These are phyloP conservation scores for Urocynchramus pylzowi DNA, from an alignment of 2,113 vertebrate genomes.

Conservation along the genomic window DNA sequence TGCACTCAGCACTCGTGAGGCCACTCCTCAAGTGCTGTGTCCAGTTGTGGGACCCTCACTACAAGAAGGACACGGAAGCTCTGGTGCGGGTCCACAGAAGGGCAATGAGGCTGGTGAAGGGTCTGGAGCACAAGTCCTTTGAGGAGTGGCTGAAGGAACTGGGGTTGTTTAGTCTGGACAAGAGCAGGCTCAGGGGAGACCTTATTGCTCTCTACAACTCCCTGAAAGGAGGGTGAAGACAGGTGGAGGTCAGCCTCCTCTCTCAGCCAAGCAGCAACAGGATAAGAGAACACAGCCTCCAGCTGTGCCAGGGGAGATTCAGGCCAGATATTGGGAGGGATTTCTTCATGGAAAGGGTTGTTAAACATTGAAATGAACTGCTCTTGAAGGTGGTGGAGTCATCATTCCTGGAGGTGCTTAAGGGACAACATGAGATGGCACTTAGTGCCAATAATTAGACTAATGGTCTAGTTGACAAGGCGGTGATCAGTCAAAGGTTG, in stretches of 20 bases:
- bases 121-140: background rate
- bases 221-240: background rate
- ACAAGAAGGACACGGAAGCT: background rate
- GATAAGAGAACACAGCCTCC: background rate
- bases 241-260: background rate
- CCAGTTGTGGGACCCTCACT: background rate
- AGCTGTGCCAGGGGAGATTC: background rate
- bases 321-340: background rate
- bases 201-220: background rate
- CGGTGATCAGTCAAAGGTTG: background rate
- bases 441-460: too few relatives aligned
- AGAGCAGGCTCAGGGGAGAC: background rate
- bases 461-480: background rate
- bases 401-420: background rate
- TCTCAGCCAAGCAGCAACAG: background rate
- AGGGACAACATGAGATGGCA: accelerated
- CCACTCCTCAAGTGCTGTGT: background rate
- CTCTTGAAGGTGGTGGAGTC: background rate
- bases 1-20: background rate
- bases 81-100: accelerated
- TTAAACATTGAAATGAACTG: background rate
- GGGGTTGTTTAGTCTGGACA: background rate
- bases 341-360: background rate
- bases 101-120: background rate
- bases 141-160: background rate